Evolutionary conservation across 1,140 invertebrate genomes (phyloP).

Genomic region (Hydropsyche tenuis): DNA sequence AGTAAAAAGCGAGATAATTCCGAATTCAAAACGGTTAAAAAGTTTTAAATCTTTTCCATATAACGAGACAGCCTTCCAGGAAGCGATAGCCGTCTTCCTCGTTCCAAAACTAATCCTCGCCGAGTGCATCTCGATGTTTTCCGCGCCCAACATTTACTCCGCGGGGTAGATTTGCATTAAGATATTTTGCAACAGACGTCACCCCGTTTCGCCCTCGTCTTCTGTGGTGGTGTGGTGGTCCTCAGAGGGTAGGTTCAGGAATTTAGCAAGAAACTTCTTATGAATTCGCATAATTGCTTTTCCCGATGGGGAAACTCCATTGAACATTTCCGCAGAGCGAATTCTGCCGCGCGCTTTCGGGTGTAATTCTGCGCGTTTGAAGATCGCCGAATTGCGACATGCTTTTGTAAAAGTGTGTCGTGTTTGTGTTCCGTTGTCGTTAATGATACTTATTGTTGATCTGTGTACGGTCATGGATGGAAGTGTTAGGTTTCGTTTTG

Average conservation of each 20-base stretch:
- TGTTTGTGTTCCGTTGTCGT: too few relatives aligned
- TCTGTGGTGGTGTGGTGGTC: background rate
- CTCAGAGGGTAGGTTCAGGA: slow-evolving; percentile 2
- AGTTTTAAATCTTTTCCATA: slow-evolving; percentile 3
- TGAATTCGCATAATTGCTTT: slow-evolving; percentile 27
- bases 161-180: slow-evolving; percentile 21
- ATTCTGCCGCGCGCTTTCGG: background rate
- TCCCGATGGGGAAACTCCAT: slow-evolving; percentile 18
- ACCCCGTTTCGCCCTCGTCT: slow-evolving; percentile 11
- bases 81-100: background rate
- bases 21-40: slow-evolving; percentile 2
- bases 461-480: too few relatives aligned
- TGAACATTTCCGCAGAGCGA: slow-evolving; percentile 14
- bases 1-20: background rate
- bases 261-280: slow-evolving; percentile 23
- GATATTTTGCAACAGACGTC: slow-evolving; percentile 27
- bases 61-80: background rate
- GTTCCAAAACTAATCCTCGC: slow-evolving; percentile 14
- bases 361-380: background rate
- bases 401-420: background rate
- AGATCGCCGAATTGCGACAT: background rate
- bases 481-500: too few relatives aligned
- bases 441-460: too few relatives aligned
- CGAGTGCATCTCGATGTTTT: slow-evolving; percentile 25
- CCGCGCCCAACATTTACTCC: background rate